Conservation (phyloP, 2,888 invertebrate species). For the Drosophila picticornis region DNA sequence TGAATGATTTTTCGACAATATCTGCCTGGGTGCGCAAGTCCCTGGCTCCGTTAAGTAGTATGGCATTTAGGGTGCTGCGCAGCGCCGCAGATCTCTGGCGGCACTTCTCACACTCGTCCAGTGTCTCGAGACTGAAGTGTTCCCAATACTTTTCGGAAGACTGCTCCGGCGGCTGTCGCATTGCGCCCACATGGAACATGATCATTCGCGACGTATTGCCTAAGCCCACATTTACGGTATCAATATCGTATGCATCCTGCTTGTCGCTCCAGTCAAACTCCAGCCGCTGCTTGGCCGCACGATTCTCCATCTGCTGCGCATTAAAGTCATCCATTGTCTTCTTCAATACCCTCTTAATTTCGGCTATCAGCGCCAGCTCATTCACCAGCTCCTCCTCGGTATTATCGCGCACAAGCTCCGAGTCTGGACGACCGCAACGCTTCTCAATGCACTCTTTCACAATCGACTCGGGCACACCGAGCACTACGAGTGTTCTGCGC, state of each 20-base stretch:
- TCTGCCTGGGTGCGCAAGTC: conserved; percentile 94
- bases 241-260: conserved; percentile 91
- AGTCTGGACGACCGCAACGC: conserved; percentile 89
- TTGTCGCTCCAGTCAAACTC: conserved; percentile 98
- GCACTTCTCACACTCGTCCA: conserved; percentile 91
- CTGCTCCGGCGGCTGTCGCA: conserved; percentile 92
- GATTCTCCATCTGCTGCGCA: conserved; percentile 90
- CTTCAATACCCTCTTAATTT: conserved; percentile 88
- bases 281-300: conserved; percentile 92
- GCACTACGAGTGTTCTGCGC: conserved; percentile 88
- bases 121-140: conserved; percentile 91
- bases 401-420: conserved; percentile 91
- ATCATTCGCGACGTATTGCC: conserved; percentile 89
- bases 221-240: conserved; percentile 89
- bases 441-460: conserved; percentile 91
- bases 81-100: conserved; percentile 90
- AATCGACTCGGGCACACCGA: conserved; percentile 91
- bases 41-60: conserved; percentile 91
- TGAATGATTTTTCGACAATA: conserved; percentile 91
- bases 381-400: conserved; percentile 92
- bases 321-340: conserved; percentile 89
- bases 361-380: conserved; percentile 90
- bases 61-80: conserved; percentile 90
- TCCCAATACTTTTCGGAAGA: conserved; percentile 95
- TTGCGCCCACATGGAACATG: conserved; percentile 92